phyloP scores from a whole-genome alignment of 2,113 vertebrate species.

The Melanostigma gelatinosum region DNA sequence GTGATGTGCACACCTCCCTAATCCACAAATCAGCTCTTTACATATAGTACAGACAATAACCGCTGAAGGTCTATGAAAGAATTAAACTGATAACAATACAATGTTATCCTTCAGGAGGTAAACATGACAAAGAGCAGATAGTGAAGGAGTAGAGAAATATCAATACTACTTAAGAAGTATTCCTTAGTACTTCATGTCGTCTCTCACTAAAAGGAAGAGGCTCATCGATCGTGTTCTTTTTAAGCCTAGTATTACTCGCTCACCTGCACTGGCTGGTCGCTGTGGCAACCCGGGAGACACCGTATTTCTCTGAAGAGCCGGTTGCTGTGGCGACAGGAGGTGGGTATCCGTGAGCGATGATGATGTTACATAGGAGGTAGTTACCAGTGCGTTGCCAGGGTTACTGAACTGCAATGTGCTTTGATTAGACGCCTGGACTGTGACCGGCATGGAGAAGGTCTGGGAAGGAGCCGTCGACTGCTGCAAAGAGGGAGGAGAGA shows the following conservation, averaged over 20 bases:
- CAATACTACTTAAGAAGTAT: not conserved
- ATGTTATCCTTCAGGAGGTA: not conserved
- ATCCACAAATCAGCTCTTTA: constrained; percentile 13
- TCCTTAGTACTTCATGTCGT: not conserved
- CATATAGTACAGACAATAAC: constrained; percentile 6
- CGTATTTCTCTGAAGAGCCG: constrained; percentile 91
- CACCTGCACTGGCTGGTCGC: constrained; percentile 96
- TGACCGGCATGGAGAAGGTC: constrained; percentile 97
- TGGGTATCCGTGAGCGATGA: constrained; percentile 93
- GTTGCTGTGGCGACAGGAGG: constrained; percentile 95
- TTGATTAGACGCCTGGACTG: constrained; percentile 93
- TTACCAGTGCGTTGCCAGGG: constrained; percentile 92
- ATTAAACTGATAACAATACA: not conserved
- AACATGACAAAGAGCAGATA: no score
- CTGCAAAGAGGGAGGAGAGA: constrained; percentile 55
- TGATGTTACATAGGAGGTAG: constrained; percentile 93
- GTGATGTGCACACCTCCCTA: constrained; percentile 14
- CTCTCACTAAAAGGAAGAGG: not conserved
- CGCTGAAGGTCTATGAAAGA: not conserved
- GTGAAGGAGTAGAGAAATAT: constrained; percentile 5
- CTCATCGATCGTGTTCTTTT: not conserved
- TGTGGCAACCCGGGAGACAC: constrained; percentile 96
- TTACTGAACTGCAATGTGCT: constrained; percentile 95
- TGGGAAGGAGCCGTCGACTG: constrained; percentile 93
- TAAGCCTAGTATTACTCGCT: constrained; percentile 50